Conservation (phyloP, 1,140 invertebrate genomes). For the Nasonia longicornis region DNA sequence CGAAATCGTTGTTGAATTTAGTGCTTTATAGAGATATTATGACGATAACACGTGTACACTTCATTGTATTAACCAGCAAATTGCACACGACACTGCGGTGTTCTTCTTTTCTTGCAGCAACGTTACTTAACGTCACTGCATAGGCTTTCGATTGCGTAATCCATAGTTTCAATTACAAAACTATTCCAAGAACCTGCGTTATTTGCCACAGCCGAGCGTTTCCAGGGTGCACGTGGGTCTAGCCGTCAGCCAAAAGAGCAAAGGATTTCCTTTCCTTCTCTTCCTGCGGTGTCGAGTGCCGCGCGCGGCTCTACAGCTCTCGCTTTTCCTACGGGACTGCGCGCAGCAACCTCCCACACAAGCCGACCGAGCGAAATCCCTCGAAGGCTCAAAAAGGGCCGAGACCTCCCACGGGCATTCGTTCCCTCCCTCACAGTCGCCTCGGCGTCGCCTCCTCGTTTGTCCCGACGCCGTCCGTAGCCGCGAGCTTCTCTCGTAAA, state of each 20-base stretch:
- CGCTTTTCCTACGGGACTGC: background rate
- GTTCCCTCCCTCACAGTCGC: constrained; percentile 29
- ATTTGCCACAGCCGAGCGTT: background rate
- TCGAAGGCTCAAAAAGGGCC: constrained; percentile 28
- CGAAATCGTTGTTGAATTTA: background rate
- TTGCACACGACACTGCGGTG: no score
- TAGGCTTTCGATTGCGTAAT: background rate
- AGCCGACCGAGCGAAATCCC: constrained; percentile 2
- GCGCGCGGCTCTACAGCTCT: background rate
- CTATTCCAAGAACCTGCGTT: background rate
- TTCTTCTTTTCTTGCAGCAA: no score
- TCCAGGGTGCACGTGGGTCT: background rate
- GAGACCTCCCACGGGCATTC: constrained; percentile 46
- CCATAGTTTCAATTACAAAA: background rate
- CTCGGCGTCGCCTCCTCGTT: constrained; percentile 31
- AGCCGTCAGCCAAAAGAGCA: background rate
- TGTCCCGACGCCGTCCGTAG: background rate
- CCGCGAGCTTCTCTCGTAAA: constrained; percentile 47
- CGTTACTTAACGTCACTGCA: no score
- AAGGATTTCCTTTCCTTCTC: background rate
- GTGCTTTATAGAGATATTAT: background rate
- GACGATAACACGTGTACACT: no score
- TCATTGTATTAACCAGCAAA: no score
- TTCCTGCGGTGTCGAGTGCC: constrained; percentile 23
- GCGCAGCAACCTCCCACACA: background rate